phyloP scores from a whole-genome alignment of 2,113 vertebrate genomes.

The Camelus dromedarius region DNA sequence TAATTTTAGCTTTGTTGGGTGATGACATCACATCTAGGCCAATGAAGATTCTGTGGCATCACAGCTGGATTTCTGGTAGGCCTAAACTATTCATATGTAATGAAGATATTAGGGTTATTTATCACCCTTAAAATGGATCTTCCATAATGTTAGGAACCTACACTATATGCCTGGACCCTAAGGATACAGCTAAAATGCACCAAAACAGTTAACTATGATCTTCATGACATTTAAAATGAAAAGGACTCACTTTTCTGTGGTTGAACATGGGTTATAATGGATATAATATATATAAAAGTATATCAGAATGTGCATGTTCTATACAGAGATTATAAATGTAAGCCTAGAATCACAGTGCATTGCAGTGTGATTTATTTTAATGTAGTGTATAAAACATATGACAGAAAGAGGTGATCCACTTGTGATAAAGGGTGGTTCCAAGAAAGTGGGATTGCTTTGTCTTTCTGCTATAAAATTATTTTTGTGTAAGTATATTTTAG shows the following conservation, averaged over 20 bases:
- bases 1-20: constrained; percentile 77
- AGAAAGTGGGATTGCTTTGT: not conserved
- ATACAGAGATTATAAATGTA: not conserved
- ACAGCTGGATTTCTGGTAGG: constrained; percentile 77
- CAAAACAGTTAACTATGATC: not conserved
- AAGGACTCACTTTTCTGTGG: not conserved
- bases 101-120: not conserved
- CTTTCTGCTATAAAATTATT: not conserved
- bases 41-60: constrained; percentile 85
- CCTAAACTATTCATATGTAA: constrained; percentile 63
- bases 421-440: not conserved
- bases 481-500: constrained; percentile 3
- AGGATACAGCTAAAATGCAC: not conserved
- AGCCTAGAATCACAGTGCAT: not conserved
- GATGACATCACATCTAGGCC: constrained; percentile 79
- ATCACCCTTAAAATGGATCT: constrained; percentile 42
- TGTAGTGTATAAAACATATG: not conserved
- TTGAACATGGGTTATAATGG: not conserved
- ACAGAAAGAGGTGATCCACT: not conserved
- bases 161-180: not conserved
- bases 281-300: not conserved
- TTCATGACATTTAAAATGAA: not conserved
- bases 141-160: not conserved
- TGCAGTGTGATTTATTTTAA: not conserved
- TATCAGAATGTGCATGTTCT: not conserved